Evolutionary conservation across 2,797 vertebrate species (phyloP), one percentile per base, ranked within the genome.

Genomic region (Xenentodon cancila): DNA sequence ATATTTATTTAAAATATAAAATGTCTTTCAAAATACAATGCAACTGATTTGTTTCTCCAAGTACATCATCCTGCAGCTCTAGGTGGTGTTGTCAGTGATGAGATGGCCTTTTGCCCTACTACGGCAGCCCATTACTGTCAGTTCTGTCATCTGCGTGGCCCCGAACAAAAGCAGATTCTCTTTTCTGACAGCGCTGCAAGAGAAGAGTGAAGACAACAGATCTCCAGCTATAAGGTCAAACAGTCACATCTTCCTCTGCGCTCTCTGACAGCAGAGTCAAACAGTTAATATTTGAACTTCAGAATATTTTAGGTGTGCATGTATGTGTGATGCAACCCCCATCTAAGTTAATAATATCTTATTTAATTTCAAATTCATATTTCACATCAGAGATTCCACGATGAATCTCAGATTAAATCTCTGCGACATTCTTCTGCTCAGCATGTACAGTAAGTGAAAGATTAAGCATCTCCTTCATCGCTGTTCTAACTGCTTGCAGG

Each of bases 11-110:
- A 40, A 40, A 40, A 16, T 40, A 15, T 15, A 1, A 40, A 40
- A 40, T 40, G 16, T 40, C 13, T 7, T 40, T 40, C 5, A 16
- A 11, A 40, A 40, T 40, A 40, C 5, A 13, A 15, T 40, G 37
- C 13, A 40, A 68, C 48, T 56, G 60, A 73, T 58, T 48, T 48
- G 51, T 62, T 73, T 68, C 45, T 46, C 49, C 1, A 43, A 56
- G 45, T 53, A 43, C 43, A 21, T 53, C 45, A 50, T 54, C n/a
- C 40, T 20, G 53, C 32, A 56, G 73, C 71, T 61, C 63, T 62
- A 68, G 54, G 16, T 58, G 69, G 47, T 61, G 67, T 43, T 77
- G 80, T 85, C 81, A 87, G 79, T 64, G 80, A 78, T 74, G 82
- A 70, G 69, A 53, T 19, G 67, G 63, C 64, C 75, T 72, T 85